Evolutionary conservation across 2,797 vertebrate genomes (phyloP).

Genomic region (Pangasius larnaudii): DNA sequence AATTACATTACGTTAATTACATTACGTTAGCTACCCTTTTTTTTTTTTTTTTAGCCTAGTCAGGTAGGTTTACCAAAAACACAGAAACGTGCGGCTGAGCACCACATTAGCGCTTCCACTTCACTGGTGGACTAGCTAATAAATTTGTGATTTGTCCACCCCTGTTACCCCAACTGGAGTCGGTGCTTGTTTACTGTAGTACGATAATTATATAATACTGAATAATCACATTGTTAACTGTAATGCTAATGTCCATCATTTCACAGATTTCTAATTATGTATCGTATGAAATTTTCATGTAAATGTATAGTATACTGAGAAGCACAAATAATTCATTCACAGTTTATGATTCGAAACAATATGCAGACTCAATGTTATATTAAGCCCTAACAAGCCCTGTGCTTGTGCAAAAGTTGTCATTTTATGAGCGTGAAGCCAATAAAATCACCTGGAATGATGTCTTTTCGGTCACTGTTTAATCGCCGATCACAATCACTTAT

Average conservation of each 20-base stretch:
- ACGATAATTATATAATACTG: neutral
- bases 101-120: neutral
- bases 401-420: conserved; percentile 29
- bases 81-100: neutral
- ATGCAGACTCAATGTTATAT: neutral
- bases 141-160: conserved; percentile 11
- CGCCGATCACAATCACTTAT: neutral
- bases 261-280: conserved; percentile 6
- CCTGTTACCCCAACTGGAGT: neutral
- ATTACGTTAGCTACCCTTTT: neutral
- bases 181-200: neutral
- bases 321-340: conserved; percentile 38
- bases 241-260: neutral
- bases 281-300: neutral
- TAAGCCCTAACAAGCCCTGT: conserved; percentile 9
- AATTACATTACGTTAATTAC: neutral
- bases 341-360: conserved; percentile 30
- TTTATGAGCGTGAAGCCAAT: neutral
- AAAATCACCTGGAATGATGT: conserved; percentile 22
- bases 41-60: neutral
- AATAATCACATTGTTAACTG: conserved; percentile 7
- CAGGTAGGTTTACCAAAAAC: neutral
- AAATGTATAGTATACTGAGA: neutral
- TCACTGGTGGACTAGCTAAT: neutral
- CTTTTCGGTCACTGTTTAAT: conserved; percentile 10